These are phyloP conservation scores for Anolis apletophallus DNA, from an alignment of 2,797 vertebrate species.

Conservation along the genomic window DNA sequence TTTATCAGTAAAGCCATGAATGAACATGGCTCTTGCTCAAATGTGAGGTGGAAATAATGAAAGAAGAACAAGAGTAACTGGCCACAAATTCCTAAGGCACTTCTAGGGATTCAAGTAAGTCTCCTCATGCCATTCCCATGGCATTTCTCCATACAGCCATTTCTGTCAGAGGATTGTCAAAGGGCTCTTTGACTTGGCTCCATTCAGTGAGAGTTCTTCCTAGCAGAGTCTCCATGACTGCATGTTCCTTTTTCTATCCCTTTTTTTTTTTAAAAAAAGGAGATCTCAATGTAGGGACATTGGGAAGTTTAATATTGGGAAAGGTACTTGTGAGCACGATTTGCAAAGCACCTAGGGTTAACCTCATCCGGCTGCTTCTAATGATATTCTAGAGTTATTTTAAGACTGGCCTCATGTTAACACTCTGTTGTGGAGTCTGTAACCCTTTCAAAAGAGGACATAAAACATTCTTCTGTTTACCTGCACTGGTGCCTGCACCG, in stretches of 20 bases:
- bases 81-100: background rate
- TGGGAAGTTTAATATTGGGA: background rate
- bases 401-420: slow-evolving; percentile 37
- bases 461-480: slow-evolving; percentile 82
- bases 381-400: slow-evolving; percentile 53
- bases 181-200: background rate
- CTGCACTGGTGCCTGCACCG: slow-evolving; percentile 99
- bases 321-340: slow-evolving; percentile 28
- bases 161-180: background rate
- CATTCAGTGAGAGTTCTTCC: background rate
- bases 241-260: background rate
- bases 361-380: slow-evolving; percentile 12
- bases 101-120: background rate
- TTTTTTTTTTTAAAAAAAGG: background rate
- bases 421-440: slow-evolving; percentile 44
- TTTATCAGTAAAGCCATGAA: background rate
- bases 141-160: background rate
- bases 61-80: background rate
- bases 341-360: slow-evolving; percentile 37
- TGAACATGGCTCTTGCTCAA: background rate
- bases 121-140: background rate
- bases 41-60: background rate
- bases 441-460: slow-evolving; percentile 49
- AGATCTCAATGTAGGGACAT: background rate
- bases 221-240: background rate